phyloP scores from a whole-genome alignment of 2,888 invertebrate genomes.

The Mimas tiliae region DNA sequence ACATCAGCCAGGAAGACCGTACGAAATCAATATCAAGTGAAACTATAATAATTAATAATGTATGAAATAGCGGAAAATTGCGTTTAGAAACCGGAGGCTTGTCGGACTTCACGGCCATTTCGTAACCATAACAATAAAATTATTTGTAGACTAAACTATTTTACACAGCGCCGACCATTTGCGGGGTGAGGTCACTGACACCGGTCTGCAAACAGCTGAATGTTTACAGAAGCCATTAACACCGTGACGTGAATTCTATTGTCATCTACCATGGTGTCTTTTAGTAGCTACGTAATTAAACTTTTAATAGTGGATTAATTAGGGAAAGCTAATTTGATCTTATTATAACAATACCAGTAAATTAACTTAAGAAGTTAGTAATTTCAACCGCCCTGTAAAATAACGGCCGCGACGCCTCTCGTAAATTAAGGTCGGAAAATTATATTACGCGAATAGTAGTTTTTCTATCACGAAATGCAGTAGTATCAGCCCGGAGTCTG shows the following conservation, averaged over 20 bases:
- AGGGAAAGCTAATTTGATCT: no score
- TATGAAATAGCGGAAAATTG: slow-evolving; percentile 43
- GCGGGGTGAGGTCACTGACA: not conserved
- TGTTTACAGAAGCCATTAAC: not conserved
- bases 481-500: no score
- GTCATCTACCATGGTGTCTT: no score
- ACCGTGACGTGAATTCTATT: not conserved
- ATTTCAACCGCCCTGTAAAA: no score
- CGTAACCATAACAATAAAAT: slow-evolving; percentile 31
- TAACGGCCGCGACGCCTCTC: no score
- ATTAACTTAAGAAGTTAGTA: no score
- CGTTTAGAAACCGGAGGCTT: slow-evolving; percentile 29
- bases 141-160: slow-evolving; percentile 19
- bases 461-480: no score
- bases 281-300: not conserved
- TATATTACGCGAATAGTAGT: no score
- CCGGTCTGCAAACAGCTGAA: not conserved
- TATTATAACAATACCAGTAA: no score
- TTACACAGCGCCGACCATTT: not conserved
- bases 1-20: no score
- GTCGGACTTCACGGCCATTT: slow-evolving; percentile 31
- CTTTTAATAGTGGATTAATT: no score
- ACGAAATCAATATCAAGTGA: slow-evolving; percentile 4
- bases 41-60: slow-evolving; percentile 21
- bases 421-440: no score